A percentile compares a stretch with the other conserved stretches of the same genome.
These are phyloP conservation scores for Hippoglossus hippoglossus DNA, from an alignment of 2,797 vertebrate genomes.

Conservation along the genomic window DNA sequence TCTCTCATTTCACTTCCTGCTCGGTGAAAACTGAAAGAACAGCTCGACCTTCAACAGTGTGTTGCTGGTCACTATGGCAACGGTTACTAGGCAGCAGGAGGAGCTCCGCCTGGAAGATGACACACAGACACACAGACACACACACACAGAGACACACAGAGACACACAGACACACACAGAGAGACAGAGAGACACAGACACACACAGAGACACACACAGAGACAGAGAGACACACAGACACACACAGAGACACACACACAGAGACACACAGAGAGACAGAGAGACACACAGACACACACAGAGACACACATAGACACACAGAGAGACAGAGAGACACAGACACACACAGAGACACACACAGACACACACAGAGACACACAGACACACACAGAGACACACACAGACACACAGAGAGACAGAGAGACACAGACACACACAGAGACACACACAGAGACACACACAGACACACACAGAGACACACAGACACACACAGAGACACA, in stretches of 20 bases:
- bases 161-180: neutral
- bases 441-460: neutral
- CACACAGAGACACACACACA: neutral
- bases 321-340: neutral
- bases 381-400: neutral
- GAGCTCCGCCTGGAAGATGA: conserved; percentile 25
- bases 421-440: neutral
- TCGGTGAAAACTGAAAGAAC: conserved; percentile 22
- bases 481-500: neutral
- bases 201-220: neutral
- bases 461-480: neutral
- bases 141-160: neutral
- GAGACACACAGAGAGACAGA: neutral
- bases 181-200: neutral
- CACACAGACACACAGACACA: neutral
- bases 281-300: neutral
- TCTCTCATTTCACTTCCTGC: conserved; percentile 22
- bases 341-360: neutral
- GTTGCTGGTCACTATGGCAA: conserved; percentile 65
- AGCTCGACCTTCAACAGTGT: conserved; percentile 52
- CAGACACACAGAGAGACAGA: no score
- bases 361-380: neutral
- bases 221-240: neutral
- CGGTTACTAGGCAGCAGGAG: conserved; percentile 58
- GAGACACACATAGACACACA: neutral